Conservation (phyloP, 2,888 invertebrate genomes). For the Apoda limacodes region DNA sequence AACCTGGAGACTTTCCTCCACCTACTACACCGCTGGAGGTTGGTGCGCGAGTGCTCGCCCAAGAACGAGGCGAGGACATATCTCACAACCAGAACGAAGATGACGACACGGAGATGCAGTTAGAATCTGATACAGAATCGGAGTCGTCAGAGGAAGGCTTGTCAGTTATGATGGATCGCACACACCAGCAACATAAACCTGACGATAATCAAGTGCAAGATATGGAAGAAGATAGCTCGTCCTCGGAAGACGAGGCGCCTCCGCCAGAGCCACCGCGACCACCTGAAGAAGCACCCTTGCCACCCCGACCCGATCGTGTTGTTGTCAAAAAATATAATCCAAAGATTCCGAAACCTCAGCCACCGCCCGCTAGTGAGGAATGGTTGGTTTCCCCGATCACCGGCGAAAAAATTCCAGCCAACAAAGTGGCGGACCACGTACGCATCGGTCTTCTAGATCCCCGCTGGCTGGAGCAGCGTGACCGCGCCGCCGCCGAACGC, state of each 20-base stretch:
- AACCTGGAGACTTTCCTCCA: conserved; percentile 95
- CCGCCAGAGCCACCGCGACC: conserved; percentile 37
- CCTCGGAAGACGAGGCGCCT: conserved; percentile 58
- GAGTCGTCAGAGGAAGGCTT: conserved; percentile 59
- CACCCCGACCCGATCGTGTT: conserved; percentile 92
- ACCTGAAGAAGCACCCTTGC: conserved; percentile 76
- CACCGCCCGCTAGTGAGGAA: conserved; percentile 76
- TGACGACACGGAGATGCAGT: conserved; percentile 91
- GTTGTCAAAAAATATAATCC: conserved; percentile 98
- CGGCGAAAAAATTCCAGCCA: conserved; percentile 96
- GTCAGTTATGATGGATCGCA: conserved; percentile 76
- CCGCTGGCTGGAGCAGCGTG: conserved; percentile 97
- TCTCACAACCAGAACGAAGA: conserved; percentile 55
- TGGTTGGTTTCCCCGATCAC: conserved; percentile 98
- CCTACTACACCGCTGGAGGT: conserved; percentile 98
- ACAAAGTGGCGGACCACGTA: conserved; percentile 98
- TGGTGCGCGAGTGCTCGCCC: conserved; percentile 90
- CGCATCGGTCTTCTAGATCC: conserved; percentile 96
- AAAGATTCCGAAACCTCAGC: conserved; percentile 73
- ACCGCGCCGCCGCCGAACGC: conserved; percentile 93
- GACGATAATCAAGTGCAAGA: conserved; percentile 78
- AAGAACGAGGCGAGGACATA: conserved; percentile 81
- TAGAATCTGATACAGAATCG: conserved; percentile 84
- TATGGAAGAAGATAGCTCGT: conserved; percentile 90
- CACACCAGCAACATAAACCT: conserved; percentile 48